Evolutionary conservation across 2,888 invertebrate species (phyloP), one percentile per base, ranked within the genome.

Genomic region (Leucania comma): DNA sequence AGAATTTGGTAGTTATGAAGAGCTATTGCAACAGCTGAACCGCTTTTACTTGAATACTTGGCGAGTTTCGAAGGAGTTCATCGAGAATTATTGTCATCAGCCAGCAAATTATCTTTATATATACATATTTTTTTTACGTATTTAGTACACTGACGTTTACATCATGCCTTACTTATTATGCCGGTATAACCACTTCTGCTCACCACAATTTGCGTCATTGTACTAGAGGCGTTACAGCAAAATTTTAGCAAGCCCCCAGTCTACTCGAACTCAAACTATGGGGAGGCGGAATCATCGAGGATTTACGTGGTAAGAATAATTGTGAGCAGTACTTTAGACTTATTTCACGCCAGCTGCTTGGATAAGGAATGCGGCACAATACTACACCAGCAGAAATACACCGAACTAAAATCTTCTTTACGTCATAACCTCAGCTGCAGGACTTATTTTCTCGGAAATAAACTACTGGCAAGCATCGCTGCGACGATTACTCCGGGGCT

Each of bases 71-170:
- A 22, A 48, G 35, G 8, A 66, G 35, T 63, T 58, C 0, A 10
- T 10, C 17, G 35, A n/a, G 26, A 26, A 5, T 14, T 12, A 5
- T n/a, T n/a, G n/a, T 10, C n/a, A 57, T 5, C 20, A 26, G 26
- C 63, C 6, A 56, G 17, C 35, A 24, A 35, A 35, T 35, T 9
- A n/a, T 24, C 9, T 53, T 14, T n/a, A 10, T n/a, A 4, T 9
- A 20, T n/a, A 10, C 20, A 4, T 9, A 20, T 10, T 10, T 48
- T 4, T 17, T 8, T 17, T 35, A 66, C 48, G 48, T 9, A 50
- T 64, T 38, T 50, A 64, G n/a, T 26, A 66, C 26, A 24, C 14
- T 32, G 48, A 48, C 48, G 17, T 10, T 58, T n/a, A n/a, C n/a
- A 9, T 2, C 20, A 42, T 26, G 10, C 1, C 3, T 17, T 5